Conservation (phyloP, 2,888 invertebrate species). For the Platynereis dumerilii region DNA sequence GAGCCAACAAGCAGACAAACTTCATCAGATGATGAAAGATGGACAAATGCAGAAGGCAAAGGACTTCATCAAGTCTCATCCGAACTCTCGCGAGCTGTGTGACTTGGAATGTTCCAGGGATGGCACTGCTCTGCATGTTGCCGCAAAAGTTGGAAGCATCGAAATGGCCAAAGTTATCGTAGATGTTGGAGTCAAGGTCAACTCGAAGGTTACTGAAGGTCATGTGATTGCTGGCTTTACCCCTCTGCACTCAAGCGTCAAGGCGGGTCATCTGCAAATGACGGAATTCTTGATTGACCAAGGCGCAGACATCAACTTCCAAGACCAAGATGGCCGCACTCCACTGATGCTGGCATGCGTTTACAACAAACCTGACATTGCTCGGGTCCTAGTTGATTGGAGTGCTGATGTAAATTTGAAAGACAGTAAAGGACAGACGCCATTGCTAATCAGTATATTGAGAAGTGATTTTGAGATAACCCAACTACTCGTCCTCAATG, state of each 20-base stretch:
- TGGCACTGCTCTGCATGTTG: slow-evolving; percentile 14
- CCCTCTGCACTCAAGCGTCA: slow-evolving; percentile 83
- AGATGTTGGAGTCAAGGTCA: slow-evolving; percentile 12
- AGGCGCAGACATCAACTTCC: slow-evolving; percentile 19
- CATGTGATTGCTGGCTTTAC: slow-evolving; percentile 7
- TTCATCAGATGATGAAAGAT: slow-evolving; percentile 3
- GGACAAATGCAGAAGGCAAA: neutral
- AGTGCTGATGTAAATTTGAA: slow-evolving; percentile 25
- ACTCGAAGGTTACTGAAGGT: slow-evolving; percentile 3
- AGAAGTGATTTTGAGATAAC: neutral
- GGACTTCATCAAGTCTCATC: slow-evolving; percentile 2
- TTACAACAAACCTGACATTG: slow-evolving; percentile 17
- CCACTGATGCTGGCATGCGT: slow-evolving; percentile 34
- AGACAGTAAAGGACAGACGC: slow-evolving; percentile 31
- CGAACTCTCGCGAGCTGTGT: slow-evolving; percentile 8
- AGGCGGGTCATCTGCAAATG: slow-evolving; percentile 73
- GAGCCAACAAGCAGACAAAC: slow-evolving; percentile 10
- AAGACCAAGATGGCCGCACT: slow-evolving; percentile 30
- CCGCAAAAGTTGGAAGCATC: slow-evolving; percentile 9
- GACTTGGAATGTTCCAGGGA: neutral
- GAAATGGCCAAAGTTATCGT: slow-evolving; percentile 7
- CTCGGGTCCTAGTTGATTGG: slow-evolving; percentile 27
- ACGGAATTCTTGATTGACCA: slow-evolving; percentile 60
- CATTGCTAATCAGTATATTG: slow-evolving; percentile 28
- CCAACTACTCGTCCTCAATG: slow-evolving; percentile 26